Evolutionary conservation across 2,888 invertebrate species (phyloP).

Genomic region (Coelopa pilipes): DNA sequence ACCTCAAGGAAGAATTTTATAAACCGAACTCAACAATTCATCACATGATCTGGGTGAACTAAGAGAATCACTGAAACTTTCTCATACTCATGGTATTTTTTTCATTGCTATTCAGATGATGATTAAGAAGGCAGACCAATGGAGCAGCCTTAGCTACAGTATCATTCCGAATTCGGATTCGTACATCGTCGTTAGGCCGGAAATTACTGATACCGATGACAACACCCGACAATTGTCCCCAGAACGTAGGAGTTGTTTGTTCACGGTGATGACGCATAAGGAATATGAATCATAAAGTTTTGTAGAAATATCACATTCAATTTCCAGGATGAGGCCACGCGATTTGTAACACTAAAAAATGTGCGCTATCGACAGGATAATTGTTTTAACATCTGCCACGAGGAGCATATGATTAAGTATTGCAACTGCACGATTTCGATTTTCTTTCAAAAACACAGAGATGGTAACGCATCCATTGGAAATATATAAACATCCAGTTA

Average conservation of each 20-base stretch:
- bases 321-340: constrained; percentile 43
- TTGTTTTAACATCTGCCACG: constrained; percentile 60
- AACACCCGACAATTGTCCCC: constrained; percentile 51
- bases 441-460: constrained; percentile 51
- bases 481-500: too few relatives aligned
- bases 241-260: constrained; percentile 57
- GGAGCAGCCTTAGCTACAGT: constrained; percentile 51
- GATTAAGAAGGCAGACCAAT: constrained; percentile 55
- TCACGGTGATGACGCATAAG: constrained; percentile 34
- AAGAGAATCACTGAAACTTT: too few relatives aligned
- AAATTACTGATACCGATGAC: constrained; percentile 55
- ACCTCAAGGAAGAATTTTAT: constrained; percentile 46
- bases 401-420: constrained; percentile 53
- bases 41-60: constrained; percentile 52
- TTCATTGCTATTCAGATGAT: constrained; percentile 48
- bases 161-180: constrained; percentile 57
- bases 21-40: constrained; percentile 44
- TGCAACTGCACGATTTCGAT: constrained; percentile 61
- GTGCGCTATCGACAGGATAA: constrained; percentile 48
- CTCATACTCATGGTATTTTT: too few relatives aligned
- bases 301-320: neutral
- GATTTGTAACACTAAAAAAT: too few relatives aligned
- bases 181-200: constrained; percentile 57
- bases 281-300: too few relatives aligned
- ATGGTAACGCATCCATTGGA: too few relatives aligned